Percentiles rank a stretch among this genome's conserved stretches.
Evolutionary conservation across 1,140 invertebrate genomes (phyloP).

Genomic region (Drosophila sechellia): DNA sequence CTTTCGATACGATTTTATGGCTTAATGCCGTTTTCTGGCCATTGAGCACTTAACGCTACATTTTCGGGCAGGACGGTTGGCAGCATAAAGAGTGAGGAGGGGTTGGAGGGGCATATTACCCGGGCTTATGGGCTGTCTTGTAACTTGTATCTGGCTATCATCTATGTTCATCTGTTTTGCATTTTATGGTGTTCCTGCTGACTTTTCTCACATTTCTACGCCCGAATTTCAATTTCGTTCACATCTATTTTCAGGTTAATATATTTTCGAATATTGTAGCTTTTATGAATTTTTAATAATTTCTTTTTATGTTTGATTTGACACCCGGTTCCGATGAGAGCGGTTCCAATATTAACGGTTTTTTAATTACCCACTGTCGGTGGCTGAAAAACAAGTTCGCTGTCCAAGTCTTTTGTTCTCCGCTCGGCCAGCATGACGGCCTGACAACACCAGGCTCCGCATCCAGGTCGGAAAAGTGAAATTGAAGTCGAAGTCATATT

Average conservation of each 20-base stretch:
- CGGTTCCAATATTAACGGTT: slow-evolving; percentile 76
- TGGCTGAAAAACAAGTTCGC: slow-evolving; percentile 53
- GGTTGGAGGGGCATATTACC: slow-evolving; percentile 28
- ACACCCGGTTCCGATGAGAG: slow-evolving; percentile 63
- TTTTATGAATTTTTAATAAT: slow-evolving; percentile 81
- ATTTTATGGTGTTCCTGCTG: slow-evolving; percentile 69
- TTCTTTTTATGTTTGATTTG: slow-evolving; percentile 82
- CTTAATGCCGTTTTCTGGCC: slow-evolving; percentile 79
- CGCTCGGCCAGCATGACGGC: slow-evolving; percentile 60
- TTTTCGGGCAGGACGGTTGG: slow-evolving; percentile 30
- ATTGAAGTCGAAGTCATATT: slow-evolving; percentile 54
- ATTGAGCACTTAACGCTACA: slow-evolving; percentile 81
- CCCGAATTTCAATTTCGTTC: slow-evolving; percentile 42
- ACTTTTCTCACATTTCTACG: slow-evolving; percentile 74
- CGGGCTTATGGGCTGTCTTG: slow-evolving; percentile 47
- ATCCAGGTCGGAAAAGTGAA: slow-evolving; percentile 68
- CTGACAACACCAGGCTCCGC: slow-evolving; percentile 46
- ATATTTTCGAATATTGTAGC: slow-evolving; percentile 12
- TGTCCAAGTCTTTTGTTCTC: slow-evolving; percentile 70
- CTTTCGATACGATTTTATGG: slow-evolving; percentile 65
- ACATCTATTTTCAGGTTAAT: slow-evolving; percentile 22
- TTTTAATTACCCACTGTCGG: slow-evolving; percentile 73
- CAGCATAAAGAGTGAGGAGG: neutral
- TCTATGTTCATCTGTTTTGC: slow-evolving; percentile 55
- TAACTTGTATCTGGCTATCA: slow-evolving; percentile 18